Conservation (phyloP, 2,888 invertebrate genomes). For the Trichopoda pennipes region DNA sequence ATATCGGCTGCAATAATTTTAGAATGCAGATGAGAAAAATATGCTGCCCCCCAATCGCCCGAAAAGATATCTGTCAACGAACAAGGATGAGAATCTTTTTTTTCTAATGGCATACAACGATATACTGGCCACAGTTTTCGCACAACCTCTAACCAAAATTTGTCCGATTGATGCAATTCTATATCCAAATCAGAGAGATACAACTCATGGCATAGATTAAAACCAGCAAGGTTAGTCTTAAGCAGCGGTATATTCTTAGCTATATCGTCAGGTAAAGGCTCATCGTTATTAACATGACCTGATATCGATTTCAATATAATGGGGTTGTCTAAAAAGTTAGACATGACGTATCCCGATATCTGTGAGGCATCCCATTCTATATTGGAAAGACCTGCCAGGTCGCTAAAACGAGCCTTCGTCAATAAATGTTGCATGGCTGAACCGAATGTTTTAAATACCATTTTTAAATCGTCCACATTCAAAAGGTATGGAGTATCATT, state of each 20-base stretch:
- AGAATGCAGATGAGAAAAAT: constrained; percentile 93
- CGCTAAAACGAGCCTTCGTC: constrained; percentile 90
- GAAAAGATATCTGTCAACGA: constrained; percentile 91
- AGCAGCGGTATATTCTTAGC: constrained; percentile 85
- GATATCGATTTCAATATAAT: constrained; percentile 84
- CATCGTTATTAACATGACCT: constrained; percentile 88
- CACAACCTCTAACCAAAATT: constrained; percentile 92
- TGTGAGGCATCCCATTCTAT: constrained; percentile 97
- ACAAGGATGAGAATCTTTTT: constrained; percentile 91
- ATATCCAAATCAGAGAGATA: constrained; percentile 92
- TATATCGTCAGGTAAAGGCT: constrained; percentile 85
- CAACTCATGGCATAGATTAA: constrained; percentile 89
- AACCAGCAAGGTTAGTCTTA: constrained; percentile 89
- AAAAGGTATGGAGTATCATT: constrained; percentile 86
- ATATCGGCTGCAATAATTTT: constrained; percentile 94
- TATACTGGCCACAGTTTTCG: constrained; percentile 90
- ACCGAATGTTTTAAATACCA: constrained; percentile 93
- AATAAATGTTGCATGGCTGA: constrained; percentile 92
- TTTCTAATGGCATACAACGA: constrained; percentile 87
- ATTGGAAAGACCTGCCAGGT: constrained; percentile 91
- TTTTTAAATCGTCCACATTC: constrained; percentile 87
- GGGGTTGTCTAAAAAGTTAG: constrained; percentile 89
- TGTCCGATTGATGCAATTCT: constrained; percentile 87
- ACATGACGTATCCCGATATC: constrained; percentile 91
- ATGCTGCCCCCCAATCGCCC: constrained; percentile 92